These are phyloP conservation scores for Dysidea cf. avara DNA, from an alignment of 37 sponge, comb jelly and placozoan species.

Conservation along the genomic window DNA sequence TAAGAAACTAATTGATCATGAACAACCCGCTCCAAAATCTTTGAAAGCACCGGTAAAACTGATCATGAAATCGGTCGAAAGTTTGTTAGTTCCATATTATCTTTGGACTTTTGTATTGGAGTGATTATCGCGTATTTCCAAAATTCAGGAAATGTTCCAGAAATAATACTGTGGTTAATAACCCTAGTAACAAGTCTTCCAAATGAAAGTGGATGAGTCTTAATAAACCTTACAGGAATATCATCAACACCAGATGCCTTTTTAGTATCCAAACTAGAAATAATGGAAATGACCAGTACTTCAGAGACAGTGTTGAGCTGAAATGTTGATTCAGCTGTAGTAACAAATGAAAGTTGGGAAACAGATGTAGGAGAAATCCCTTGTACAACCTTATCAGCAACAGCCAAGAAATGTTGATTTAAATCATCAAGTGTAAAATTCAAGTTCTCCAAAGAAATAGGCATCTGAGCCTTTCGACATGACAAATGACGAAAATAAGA, in stretches of 20 bases:
- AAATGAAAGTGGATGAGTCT: background rate
- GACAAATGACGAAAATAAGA: too few species aligned
- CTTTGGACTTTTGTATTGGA: slow-evolving; percentile 29
- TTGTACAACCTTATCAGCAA: too few species aligned
- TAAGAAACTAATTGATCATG: background rate
- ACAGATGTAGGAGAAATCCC: too few species aligned
- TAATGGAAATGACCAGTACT: too few species aligned
- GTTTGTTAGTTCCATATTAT: background rate
- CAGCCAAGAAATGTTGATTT: too few species aligned
- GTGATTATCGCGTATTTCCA: slow-evolving; percentile 30
- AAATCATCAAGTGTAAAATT: too few species aligned
- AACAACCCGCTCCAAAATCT: background rate
- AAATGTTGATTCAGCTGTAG: too few species aligned
- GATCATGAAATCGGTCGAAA: slow-evolving; percentile 12
- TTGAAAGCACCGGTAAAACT: background rate
- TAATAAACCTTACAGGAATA: slow-evolving; percentile 18
- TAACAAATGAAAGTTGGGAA: too few species aligned
- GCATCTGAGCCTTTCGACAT: too few species aligned
- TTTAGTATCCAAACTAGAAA: slow-evolving; percentile 1
- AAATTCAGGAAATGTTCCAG: slow-evolving; percentile 2
- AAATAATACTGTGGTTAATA: slow-evolving; percentile 19
- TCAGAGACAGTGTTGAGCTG: too few species aligned
- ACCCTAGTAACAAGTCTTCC: background rate
- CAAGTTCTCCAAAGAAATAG: too few species aligned
- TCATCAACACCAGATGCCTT: slow-evolving; percentile 49